Conservation (phyloP, 2,113 vertebrate species). For the Halichoeres trimaculatus region DNA sequence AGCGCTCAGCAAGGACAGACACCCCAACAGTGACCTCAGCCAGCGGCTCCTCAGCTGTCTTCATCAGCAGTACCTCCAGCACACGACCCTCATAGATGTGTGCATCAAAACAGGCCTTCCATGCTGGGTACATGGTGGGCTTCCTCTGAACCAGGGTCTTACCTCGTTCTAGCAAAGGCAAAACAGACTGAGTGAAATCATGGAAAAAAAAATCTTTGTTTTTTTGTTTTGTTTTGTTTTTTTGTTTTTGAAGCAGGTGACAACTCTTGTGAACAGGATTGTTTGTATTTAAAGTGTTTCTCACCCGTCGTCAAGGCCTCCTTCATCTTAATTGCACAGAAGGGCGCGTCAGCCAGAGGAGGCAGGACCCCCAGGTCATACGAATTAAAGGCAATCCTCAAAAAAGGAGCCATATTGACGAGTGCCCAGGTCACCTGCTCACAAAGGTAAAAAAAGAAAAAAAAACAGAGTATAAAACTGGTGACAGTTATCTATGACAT, state of each 20-base stretch:
- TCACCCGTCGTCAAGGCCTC: constrained; percentile 93
- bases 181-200: constrained; percentile 4
- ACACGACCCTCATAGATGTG: constrained; percentile 97
- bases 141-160: constrained; percentile 96
- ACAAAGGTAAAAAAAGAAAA: not conserved
- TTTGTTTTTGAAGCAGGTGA: not conserved
- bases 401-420: constrained; percentile 91
- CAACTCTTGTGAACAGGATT: not conserved
- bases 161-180: constrained; percentile 86
- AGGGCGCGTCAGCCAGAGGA: constrained; percentile 84
- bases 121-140: constrained; percentile 97
- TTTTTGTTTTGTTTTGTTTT: not conserved
- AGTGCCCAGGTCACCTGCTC: constrained; percentile 60
- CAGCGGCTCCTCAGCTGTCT: constrained; percentile 90
- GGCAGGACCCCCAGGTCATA: constrained; percentile 90
- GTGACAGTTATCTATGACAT: constrained; percentile 9
- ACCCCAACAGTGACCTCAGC: constrained; percentile 96
- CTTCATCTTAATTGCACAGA: constrained; percentile 97
- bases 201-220: not conserved
- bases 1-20: constrained; percentile 92
- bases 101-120: constrained; percentile 94
- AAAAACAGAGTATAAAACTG: constrained; percentile 24
- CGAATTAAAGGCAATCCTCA: constrained; percentile 93
- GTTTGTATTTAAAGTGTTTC: not conserved
- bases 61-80: constrained; percentile 96